Evolutionary conservation across 1,140 invertebrate genomes (phyloP), one percentile per base, ranked within the genome.

Genomic region (Dendroctonus ponderosae): DNA sequence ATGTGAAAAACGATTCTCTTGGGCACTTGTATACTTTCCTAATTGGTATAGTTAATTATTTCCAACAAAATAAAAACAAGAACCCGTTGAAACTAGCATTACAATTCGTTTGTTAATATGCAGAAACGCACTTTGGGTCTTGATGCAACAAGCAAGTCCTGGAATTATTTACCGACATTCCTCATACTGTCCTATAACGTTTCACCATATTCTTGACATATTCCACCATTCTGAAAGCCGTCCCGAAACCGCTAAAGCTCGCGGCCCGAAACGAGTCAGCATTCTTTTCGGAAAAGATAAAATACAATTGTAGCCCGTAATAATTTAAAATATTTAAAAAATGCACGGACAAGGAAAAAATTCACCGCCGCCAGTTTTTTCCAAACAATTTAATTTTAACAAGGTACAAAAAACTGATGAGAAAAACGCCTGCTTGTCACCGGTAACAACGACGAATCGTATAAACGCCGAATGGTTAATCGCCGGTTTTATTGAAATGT

Each of bases 241-340:
- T 12, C n/a, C 53, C 46, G 38, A 42, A 40, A 59, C 42, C 57
- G 41, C 43, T 46, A 48, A 59, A 46, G 57, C 42, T 59, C 57
- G 57, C 57, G 41, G 57, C 43, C 57, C 14, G 14, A 48, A 59
- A 59, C 57, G 41, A 37, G 57, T 44, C 57, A 59, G 57, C 57
- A 59, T 59, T 59, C 57, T 59, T 59, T 48, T 48, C 43, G 42
- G 57, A 59, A 59, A 59, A 56, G 57, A 59, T 59, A 59, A 59
- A 59, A 59, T 59, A 59, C 57, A 59, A 59, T 59, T 48, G 57
- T 48, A 42, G 8, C 41, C 43, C 57, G 57, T 46, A 59, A 59
- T 59, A 59, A 59, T 59, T 59, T 46, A 46, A 59, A 59, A 12
- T 59, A 59, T 59, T 59, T 59, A 59, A 59, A 58, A 59, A 59